Conservation (phyloP, 2,888 invertebrate genomes). For the Lottia gigantea region DNA sequence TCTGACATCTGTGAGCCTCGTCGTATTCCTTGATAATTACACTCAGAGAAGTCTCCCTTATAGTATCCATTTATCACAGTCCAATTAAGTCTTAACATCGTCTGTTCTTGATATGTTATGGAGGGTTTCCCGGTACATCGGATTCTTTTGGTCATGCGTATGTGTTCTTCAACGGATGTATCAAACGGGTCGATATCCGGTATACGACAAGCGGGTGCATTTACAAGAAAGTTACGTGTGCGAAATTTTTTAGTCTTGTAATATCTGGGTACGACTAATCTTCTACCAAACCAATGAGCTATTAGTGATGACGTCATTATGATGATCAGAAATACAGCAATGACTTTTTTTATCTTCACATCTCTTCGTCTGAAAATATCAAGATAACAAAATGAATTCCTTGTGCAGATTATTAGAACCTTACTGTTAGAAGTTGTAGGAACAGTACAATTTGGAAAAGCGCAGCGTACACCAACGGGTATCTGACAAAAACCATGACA, state of each 20-base stretch:
- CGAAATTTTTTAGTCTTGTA: not conserved
- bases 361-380: not conserved
- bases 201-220: conserved; percentile 59
- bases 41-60: conserved; percentile 49
- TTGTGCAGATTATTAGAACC: too few relatives aligned
- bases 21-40: conserved; percentile 52
- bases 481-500: too few relatives aligned
- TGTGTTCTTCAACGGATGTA: conserved; percentile 37
- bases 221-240: conserved; percentile 46
- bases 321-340: not conserved
- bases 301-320: conserved; percentile 4
- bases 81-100: conserved; percentile 41
- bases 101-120: conserved; percentile 51
- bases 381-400: not conserved
- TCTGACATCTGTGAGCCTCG: conserved; percentile 38
- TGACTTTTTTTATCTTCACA: not conserved
- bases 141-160: conserved; percentile 38
- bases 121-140: conserved; percentile 43
- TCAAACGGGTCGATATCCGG: conserved; percentile 61
- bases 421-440: too few relatives aligned
- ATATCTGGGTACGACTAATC: not conserved
- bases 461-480: too few relatives aligned
- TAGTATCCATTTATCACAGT: conserved; percentile 37
- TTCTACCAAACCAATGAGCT: not conserved
- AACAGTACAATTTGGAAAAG: too few relatives aligned